These are phyloP conservation scores for Sinosuthora webbiana DNA, from an alignment of 2,113 vertebrate species.

Conservation along the genomic window DNA sequence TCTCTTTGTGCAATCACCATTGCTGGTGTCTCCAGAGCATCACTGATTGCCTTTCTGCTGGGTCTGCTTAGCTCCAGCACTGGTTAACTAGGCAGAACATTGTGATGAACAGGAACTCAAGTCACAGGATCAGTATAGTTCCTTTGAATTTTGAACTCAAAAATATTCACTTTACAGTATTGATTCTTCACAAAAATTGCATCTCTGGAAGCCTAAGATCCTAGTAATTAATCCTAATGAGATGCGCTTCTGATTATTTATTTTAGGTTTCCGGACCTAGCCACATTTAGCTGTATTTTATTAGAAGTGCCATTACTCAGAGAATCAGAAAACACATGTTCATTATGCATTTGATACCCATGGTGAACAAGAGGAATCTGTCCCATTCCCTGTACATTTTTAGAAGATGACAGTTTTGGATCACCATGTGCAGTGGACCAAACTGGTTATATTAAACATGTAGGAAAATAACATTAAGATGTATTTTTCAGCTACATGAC, in stretches of 20 bases:
- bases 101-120: not conserved
- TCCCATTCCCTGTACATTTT: not conserved
- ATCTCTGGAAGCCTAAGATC: not conserved
- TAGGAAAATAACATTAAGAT: conserved; percentile 58
- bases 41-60: accelerated
- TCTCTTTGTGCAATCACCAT: not conserved
- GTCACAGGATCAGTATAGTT: not conserved
- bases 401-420: not conserved
- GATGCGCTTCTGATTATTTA: not conserved
- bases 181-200: not conserved
- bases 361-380: not conserved
- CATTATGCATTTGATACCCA: not conserved
- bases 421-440: not conserved
- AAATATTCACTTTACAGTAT: not conserved
- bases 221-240: not conserved
- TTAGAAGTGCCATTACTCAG: not conserved
- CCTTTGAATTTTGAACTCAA: not conserved
- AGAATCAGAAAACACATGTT: not conserved
- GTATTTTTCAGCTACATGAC: conserved; percentile 69
- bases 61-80: not conserved
- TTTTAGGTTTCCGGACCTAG: not conserved
- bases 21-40: not conserved
- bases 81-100: not conserved
- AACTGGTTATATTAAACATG: conserved; percentile 62
- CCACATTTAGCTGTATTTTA: not conserved